A percentile compares a stretch with the other conserved stretches of the same genome.
Conservation (phyloP, 1,140 invertebrate genomes). For the Rhopalosiphum padi region DNA sequence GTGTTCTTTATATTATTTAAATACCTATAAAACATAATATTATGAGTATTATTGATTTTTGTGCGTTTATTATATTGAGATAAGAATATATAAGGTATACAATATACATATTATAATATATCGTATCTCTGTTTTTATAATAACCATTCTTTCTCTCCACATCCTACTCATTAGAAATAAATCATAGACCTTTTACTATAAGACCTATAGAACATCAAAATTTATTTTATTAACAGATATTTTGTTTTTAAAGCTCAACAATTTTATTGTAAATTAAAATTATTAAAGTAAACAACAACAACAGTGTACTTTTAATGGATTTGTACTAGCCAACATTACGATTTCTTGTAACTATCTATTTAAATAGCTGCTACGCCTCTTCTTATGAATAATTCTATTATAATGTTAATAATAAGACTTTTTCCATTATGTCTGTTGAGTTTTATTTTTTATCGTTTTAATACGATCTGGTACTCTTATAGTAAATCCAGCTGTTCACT, state of each 20-base stretch:
- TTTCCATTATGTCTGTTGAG: not conserved
- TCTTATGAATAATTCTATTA: not conserved
- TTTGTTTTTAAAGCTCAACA: not conserved
- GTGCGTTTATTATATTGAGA: not conserved
- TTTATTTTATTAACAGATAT: not conserved
- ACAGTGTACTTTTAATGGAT: not conserved
- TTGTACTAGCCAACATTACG: not conserved
- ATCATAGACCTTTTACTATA: not conserved
- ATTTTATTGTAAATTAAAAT: not conserved
- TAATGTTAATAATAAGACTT: not conserved
- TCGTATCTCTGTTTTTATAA: not conserved
- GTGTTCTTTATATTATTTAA: too few species aligned
- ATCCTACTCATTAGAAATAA: not conserved
- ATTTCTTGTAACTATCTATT: not conserved
- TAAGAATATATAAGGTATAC: too few species aligned
- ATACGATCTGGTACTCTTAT: not conserved
- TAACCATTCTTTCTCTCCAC: not conserved
- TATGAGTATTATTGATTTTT: too few species aligned
- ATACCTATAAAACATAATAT: too few species aligned
- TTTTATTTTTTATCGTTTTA: constrained; percentile 6
- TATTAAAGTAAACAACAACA: not conserved
- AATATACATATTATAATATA: too few species aligned
- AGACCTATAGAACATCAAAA: too few species aligned
- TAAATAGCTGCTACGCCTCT: not conserved
- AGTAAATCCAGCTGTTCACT: not conserved